phyloP scores from a whole-genome alignment of 2,113 vertebrate species.

The Aspiorhynchus laticeps region DNA sequence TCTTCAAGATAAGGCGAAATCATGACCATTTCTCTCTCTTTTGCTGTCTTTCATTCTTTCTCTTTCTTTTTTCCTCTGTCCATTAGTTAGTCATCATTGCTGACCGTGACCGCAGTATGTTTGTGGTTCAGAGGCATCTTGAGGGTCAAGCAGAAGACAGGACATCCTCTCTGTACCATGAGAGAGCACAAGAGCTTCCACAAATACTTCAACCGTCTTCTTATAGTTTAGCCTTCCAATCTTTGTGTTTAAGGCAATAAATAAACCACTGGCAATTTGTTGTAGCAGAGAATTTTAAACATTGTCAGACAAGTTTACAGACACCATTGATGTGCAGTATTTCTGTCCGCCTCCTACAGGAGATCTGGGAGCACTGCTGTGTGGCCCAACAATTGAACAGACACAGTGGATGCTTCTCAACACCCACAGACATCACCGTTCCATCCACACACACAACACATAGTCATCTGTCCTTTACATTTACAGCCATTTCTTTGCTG shows the following conservation, averaged over 20 bases:
- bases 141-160: slow-evolving; percentile 19
- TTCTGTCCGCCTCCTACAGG: not conserved
- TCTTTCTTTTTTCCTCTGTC: not conserved
- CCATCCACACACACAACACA: not conserved
- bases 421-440: not conserved
- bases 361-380: not conserved
- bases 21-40: slow-evolving; percentile 57
- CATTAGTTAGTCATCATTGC: slow-evolving; percentile 62
- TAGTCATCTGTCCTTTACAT: not conserved
- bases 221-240: not conserved
- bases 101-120: slow-evolving; percentile 55
- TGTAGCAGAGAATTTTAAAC: slow-evolving; percentile 23
- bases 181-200: not conserved
- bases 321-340: not conserved
- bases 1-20: slow-evolving; percentile 63
- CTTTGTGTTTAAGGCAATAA: slow-evolving; percentile 8
- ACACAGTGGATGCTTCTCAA: not conserved
- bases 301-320: slow-evolving; percentile 7
- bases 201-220: not conserved
- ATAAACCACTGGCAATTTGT: slow-evolving; percentile 1
- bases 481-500: not conserved
- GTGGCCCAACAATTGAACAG: not conserved
- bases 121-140: slow-evolving; percentile 62
- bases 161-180: slow-evolving; percentile 24
- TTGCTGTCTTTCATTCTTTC: slow-evolving; percentile 19